Evolutionary conservation across 2,797 vertebrate genomes (phyloP), one percentile per base, ranked within the genome.

Genomic region (Oryzias sinensis): DNA sequence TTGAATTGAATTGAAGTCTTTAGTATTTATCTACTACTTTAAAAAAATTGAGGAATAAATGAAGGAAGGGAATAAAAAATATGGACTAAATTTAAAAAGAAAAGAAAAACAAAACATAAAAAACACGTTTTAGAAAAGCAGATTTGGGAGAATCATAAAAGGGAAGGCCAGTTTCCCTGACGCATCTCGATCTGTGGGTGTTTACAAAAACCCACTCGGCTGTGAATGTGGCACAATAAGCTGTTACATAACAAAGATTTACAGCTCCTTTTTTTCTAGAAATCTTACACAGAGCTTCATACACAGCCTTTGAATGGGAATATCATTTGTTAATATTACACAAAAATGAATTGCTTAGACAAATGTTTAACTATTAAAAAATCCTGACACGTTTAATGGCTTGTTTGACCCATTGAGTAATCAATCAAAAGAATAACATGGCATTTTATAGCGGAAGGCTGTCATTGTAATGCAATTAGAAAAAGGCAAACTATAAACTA

Each of bases 181-280:
- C 64, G 71, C 55, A 74, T 77, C 49, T 72, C 48, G 49, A 54
- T 80, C 75, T 77, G 75, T 70, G 72, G 77, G 73, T 76, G 65
- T 74, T 76, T 66, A 41, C 44, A 73, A 60, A 70, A 75, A 68
- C 20, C 70, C 60, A 55, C 65, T 68, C 49, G 58, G 53, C 49
- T 70, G 54, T 53, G 18, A 65, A 66, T 62, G 20, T 50, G 68
- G 58, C 66, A 72, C 56, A 56, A 50, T 56, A 17, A 53, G 25
- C 20, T 47, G 49, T 66, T 58, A 68, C 49, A 37, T 49, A 58
- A 57, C 52, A 46, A 51, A 51, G 58, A 70, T 56, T 61, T 69
- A 56, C 33, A 65, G 59, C 43, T 6, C 33, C 16, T 27, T 42
- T 47, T n/a, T 16, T 41, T 42, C 49, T 27, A 33, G 42, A 59